These are phyloP conservation scores for Palythoa grandiflora DNA, from an alignment of 92 coral and sea anemone species.

Conservation along the genomic window DNA sequence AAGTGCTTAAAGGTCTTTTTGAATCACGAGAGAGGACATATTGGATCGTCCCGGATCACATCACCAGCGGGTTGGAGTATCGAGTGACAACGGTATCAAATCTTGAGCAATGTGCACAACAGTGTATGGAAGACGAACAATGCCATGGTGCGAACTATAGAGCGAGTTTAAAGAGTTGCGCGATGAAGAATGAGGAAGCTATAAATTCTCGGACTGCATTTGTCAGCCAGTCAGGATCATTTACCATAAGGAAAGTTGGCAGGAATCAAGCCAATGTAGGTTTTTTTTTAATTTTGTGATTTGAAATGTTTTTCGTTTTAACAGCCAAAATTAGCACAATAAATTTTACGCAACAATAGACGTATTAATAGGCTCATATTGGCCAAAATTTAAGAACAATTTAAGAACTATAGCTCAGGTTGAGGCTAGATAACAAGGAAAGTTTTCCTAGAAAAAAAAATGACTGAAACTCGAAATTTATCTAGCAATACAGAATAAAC, in stretches of 20 bases:
- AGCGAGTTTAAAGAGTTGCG: constrained; percentile 14
- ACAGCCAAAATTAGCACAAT: neutral
- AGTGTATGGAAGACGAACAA: neutral
- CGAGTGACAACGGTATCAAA: neutral
- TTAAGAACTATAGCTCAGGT: neutral
- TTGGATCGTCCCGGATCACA: constrained; percentile 16
- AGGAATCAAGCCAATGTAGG: neutral
- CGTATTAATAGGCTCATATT: too few relatives aligned
- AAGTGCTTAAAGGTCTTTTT: neutral
- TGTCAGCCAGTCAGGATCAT: constrained; percentile 1
- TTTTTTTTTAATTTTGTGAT: neutral
- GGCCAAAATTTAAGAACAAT: neutral
- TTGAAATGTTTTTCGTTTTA: neutral
- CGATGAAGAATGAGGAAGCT: neutral
- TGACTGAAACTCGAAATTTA: too few relatives aligned
- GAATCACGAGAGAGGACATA: constrained; percentile 25
- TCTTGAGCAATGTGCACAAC: constrained; percentile 7
- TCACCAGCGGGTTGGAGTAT: neutral
- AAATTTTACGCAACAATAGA: neutral
- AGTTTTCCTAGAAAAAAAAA: too few relatives aligned
- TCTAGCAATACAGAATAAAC: too few relatives aligned
- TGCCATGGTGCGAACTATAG: constrained; percentile 28
- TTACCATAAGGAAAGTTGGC: neutral
- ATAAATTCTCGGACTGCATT: neutral
- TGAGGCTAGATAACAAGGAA: too few relatives aligned